Percentiles rank a stretch among this genome's conserved stretches.
Evolutionary conservation across 2,113 vertebrate species (phyloP).

Genomic region (Ceyx melanurus): DNA sequence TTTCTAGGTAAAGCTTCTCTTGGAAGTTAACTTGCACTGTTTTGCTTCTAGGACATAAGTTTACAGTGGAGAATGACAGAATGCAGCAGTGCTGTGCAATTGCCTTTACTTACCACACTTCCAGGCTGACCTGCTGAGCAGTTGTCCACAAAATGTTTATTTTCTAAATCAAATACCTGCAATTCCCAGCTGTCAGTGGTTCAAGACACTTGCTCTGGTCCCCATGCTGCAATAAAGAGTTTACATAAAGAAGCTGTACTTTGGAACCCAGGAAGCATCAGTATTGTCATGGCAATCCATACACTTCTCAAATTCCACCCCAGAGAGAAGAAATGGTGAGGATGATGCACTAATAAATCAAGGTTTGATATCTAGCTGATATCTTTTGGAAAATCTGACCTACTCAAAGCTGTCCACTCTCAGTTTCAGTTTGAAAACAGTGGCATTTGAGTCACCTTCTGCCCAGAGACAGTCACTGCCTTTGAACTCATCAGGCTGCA

Average conservation of each 20-base stretch:
- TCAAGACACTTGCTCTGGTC: background rate
- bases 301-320: background rate
- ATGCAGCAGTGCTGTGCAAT: background rate
- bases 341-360: background rate
- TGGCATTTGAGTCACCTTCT: slow-evolving; percentile 10
- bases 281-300: background rate
- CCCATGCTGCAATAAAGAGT: background rate
- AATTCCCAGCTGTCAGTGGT: background rate
- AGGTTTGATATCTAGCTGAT: background rate
- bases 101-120: background rate
- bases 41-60: background rate
- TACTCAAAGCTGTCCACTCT: accelerated
- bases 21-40: background rate
- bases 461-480: background rate
- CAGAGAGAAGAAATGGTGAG: background rate
- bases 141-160: background rate
- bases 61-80: background rate
- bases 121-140: background rate
- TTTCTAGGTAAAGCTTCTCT: background rate
- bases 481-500: background rate
- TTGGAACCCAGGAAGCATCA: background rate
- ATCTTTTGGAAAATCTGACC: background rate
- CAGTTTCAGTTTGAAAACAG: background rate
- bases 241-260: background rate
- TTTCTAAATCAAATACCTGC: background rate